Conservation (phyloP, 2,113 vertebrate species). For the Oryzias curvinotus region DNA sequence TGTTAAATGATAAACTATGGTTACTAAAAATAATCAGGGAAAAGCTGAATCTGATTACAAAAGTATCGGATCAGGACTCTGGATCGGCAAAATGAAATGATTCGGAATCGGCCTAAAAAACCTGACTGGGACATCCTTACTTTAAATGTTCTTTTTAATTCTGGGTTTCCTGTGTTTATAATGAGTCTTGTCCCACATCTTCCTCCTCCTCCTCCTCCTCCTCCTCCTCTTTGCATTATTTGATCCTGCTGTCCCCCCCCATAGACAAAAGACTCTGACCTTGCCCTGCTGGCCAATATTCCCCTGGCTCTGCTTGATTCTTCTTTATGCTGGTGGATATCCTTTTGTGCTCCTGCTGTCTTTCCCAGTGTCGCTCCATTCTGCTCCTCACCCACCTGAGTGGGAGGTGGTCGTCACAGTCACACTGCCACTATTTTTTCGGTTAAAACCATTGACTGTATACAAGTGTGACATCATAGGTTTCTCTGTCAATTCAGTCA, state of each 20-base stretch:
- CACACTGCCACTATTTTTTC: too few species aligned
- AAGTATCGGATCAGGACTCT: too few species aligned
- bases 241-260: conserved; percentile 39
- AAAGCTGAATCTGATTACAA: too few species aligned
- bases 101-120: too few species aligned
- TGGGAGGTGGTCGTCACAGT: too few species aligned
- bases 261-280: conserved; percentile 85
- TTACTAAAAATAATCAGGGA: too few species aligned
- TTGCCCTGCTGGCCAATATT: conserved; percentile 86
- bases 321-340: conserved; percentile 94
- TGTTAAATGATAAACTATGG: too few species aligned
- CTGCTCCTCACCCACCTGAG: conserved; percentile 30
- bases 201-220: conserved; percentile 27
- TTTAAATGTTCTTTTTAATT: neutral
- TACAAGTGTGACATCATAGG: too few species aligned
- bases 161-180: neutral
- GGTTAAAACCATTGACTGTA: too few species aligned
- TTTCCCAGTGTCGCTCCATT: conserved; percentile 43
- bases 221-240: conserved; percentile 21
- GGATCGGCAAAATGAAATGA: too few species aligned
- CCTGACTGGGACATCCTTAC: too few species aligned
- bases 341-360: conserved; percentile 74
- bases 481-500: too few species aligned
- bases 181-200: conserved; percentile 2
- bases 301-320: conserved; percentile 88